phyloP scores from a whole-genome alignment of 2,888 invertebrate species.

The Ecdyonurus torrentis region DNA sequence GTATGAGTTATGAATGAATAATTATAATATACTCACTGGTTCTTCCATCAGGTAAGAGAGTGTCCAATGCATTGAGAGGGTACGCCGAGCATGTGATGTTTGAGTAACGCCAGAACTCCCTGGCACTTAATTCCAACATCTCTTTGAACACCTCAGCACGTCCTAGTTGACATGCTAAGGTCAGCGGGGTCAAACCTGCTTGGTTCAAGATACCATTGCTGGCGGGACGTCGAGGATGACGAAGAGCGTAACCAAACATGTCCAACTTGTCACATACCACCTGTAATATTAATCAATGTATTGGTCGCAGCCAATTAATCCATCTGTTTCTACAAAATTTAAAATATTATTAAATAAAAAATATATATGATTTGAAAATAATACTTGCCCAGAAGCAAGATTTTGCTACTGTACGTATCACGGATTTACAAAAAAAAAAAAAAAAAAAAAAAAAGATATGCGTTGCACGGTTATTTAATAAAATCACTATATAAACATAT shows the following conservation, averaged over 20 bases:
- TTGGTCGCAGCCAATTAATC: no score
- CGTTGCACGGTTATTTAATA: no score
- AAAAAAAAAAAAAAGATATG: no score
- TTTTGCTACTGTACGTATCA: no score
- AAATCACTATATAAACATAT: no score
- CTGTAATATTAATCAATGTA: no score
- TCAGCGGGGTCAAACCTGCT: constrained; percentile 85
- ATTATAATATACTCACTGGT: constrained; percentile 66
- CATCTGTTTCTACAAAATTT: no score
- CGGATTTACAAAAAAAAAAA: no score
- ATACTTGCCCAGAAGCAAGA: no score
- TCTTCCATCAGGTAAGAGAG: constrained; percentile 80
- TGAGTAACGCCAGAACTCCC: constrained; percentile 97
- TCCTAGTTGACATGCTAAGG: constrained; percentile 90
- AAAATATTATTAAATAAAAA: no score
- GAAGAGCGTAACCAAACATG: constrained; percentile 95
- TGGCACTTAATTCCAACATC: constrained; percentile 88
- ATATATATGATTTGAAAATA: no score
- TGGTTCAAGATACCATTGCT: constrained; percentile 79
- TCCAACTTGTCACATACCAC: constrained; percentile 28
- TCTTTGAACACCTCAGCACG: constrained; percentile 89
- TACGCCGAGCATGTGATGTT: constrained; percentile 98
- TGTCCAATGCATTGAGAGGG: constrained; percentile 90
- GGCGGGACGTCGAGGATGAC: constrained; percentile 86
- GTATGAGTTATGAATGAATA: no score